Evolutionary conservation across 2,113 vertebrate species (phyloP).

Genomic region (Pontoporia blainvillei): DNA sequence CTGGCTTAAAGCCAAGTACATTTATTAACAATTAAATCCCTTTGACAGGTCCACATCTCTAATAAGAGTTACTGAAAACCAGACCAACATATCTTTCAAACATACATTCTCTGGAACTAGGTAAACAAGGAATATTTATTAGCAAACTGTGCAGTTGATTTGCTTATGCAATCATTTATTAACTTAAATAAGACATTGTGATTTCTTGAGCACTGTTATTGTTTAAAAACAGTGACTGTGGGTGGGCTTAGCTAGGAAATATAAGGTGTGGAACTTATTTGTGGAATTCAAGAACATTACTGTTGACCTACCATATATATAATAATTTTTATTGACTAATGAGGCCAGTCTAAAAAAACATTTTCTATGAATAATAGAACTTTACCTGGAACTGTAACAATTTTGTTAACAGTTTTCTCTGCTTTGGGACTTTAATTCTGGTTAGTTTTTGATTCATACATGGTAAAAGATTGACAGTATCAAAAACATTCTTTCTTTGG

Average conservation of each 20-base stretch:
- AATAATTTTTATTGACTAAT: slow-evolving; percentile 58
- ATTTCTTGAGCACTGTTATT: slow-evolving; percentile 37
- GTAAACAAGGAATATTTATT: slow-evolving; percentile 48
- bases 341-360: slow-evolving; percentile 33
- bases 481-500: background rate
- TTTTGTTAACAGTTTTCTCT: slow-evolving; percentile 46
- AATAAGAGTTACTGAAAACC: slow-evolving; percentile 45
- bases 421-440: slow-evolving; percentile 10
- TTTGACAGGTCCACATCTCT: slow-evolving; percentile 55
- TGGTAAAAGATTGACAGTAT: background rate
- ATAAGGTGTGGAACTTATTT: slow-evolving; percentile 53
- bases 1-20: slow-evolving; percentile 61
- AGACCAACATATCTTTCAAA: slow-evolving; percentile 36
- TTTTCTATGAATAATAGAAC: slow-evolving; percentile 56
- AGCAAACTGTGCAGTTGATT: slow-evolving; percentile 23
- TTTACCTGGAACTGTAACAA: slow-evolving; percentile 12
- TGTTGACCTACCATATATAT: background rate
- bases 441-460: slow-evolving; percentile 6
- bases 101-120: background rate
- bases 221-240: slow-evolving; percentile 45
- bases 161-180: slow-evolving; percentile 42
- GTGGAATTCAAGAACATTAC: slow-evolving; percentile 39
- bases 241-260: slow-evolving; percentile 66
- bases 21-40: slow-evolving; percentile 61
- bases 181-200: slow-evolving; percentile 32